phyloP scores from a whole-genome alignment of 2,888 invertebrate species.

The Tromatobia lineatoria region DNA sequence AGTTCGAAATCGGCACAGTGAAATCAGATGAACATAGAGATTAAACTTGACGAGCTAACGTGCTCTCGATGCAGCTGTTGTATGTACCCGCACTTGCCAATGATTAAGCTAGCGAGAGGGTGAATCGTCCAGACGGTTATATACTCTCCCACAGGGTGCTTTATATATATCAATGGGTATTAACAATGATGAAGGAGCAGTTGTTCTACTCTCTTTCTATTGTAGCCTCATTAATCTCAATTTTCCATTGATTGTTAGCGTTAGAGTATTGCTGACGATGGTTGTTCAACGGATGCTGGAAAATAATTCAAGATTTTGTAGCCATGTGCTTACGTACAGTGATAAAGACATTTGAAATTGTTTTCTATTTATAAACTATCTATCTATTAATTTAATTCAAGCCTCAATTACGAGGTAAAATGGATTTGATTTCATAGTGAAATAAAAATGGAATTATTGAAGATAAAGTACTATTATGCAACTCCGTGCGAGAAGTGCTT shows the following conservation, averaged over 20 bases:
- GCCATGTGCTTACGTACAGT: background rate
- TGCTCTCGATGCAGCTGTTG: constrained; percentile 26
- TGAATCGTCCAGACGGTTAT: constrained; percentile 7
- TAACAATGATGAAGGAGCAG: background rate
- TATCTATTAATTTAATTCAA: too few species aligned
- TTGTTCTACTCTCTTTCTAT: constrained; percentile 6
- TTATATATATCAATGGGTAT: background rate
- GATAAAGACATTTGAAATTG: too few species aligned
- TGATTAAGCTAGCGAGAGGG: constrained; percentile 25
- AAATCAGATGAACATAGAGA: constrained; percentile 18
- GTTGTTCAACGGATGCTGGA: background rate
- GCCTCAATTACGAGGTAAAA: too few species aligned
- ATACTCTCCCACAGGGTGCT: background rate
- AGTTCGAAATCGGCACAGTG: constrained; percentile 40
- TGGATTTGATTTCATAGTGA: too few species aligned
- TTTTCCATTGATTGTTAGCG: constrained; percentile 7
- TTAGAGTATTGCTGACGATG: background rate
- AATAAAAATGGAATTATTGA: too few species aligned
- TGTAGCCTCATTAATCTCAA: background rate
- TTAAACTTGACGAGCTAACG: constrained; percentile 35
- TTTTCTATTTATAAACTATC: too few species aligned
- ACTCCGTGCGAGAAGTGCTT: too few species aligned
- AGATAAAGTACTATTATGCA: too few species aligned
- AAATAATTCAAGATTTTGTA: background rate
- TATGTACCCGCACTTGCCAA: constrained; percentile 12